Base-by-base conservation (phyloP, 2,888 invertebrate species). In the Electrophaes corylata region DNA sequence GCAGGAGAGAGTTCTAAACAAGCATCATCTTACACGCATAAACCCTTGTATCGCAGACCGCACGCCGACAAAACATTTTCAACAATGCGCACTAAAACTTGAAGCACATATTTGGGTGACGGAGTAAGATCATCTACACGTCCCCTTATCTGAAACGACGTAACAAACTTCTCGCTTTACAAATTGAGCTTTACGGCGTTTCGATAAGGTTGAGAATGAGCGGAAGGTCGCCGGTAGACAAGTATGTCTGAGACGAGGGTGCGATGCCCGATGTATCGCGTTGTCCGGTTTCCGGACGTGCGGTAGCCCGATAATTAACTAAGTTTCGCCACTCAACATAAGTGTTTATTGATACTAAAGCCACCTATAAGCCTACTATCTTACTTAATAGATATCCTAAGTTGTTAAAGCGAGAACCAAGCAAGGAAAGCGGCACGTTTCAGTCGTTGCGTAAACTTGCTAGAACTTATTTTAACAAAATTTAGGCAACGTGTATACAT, bases 21-120 rank as follows among this genome's bases (percentile, higher is more conserved):
- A 91, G 88, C 91, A 83, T 91, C 91, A 90, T 91, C 90, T 90
- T 89, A 90, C 90, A 90, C 85, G 83, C 88, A 88, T 90, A 90
- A 90, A 89, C 88, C 88, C 81, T 76, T 80, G 75, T 86, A 88
- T 86, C 86, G 76, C 78, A 74, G 72, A 69, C 78, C 80, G 67
- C 79, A 76, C 72, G 73, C 56, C 61, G 67, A 73, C 87, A 84
- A 80, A 79, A 83, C 84, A 88, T 83, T 88, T 71, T 81, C 82
- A 75, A 88, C 90, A 83, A 84, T 89, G 84, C 83, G 76, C 72
- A 72, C 80, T 79, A 76, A 77, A 83, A 80, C 81, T 81, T 88
- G 77, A 69, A 83, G 84, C 83, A 79, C 82, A 88, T 84, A 87
- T 88, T 90, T 81, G 84, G 72, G 69, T 80, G 83, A 76, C 81